Base-by-base conservation (phyloP, 2,797 vertebrate species). In the Chiloscyllium punctatum region DNA sequence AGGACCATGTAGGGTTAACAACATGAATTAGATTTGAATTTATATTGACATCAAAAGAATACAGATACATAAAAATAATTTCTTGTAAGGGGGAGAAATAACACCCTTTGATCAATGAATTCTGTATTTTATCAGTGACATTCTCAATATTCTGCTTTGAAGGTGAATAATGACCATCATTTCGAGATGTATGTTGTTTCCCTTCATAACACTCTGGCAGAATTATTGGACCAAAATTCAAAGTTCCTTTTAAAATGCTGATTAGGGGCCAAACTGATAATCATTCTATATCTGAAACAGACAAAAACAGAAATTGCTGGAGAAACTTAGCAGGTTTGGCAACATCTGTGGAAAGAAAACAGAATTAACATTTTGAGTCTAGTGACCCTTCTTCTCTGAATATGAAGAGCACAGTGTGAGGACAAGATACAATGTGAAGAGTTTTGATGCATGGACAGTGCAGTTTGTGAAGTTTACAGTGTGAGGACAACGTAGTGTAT, bases 111-210 rank as follows among this genome's bases (percentile, higher is more conserved):
- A 37, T 92, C 90, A 37, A 92, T 92, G 33, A 23, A 92, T 92
- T 68, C 90, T 68, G n/a, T 37, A 68, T 92, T 92, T 92, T 68
- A 92, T 92, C 66, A 68, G 90, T 68, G 62, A 92, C 62, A 91
- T 92, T 68, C 90, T 42, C 33, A 92, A 68, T 92, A 68, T 68
- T 68, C 62, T 68, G 62, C 57, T 92, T 92, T 25, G 90, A 68
- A 62, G 37, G 62, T 91, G 21, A 18, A n/a, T 68, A 37, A 92
- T 68, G 57, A 91, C n/a, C 30, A 16, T 66, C 2, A 62, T 91
- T 91, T 66, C 53, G 66, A 57, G 33, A n/a, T 66, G 2, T 88
- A 88, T 66, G 16, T 30, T 91, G 30, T 68, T 92, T 21, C 90
- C 21, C 66, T 42, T 92, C 37, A 27, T n/a, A 68, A 62, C n/a